Evolutionary conservation across 2,888 invertebrate genomes (phyloP).

Genomic region (Caenorhabditis macrosperma): DNA sequence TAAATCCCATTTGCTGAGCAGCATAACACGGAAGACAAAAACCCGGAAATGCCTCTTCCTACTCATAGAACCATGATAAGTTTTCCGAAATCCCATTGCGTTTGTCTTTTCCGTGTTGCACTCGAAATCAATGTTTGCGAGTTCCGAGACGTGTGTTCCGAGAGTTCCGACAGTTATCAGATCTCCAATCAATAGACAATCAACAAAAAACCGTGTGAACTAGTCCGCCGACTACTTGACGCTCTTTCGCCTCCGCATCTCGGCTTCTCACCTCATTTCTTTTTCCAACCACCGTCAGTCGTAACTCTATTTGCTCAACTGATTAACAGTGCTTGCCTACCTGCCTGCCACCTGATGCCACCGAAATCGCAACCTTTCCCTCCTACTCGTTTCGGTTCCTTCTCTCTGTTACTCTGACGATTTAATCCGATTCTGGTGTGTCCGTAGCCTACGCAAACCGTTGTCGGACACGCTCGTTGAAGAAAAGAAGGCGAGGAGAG

Average conservation of each 20-base stretch:
- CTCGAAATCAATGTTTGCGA: too few species aligned
- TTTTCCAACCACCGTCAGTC: conserved; percentile 30
- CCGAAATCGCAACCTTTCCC: conserved; percentile 36
- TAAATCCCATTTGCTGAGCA: background rate
- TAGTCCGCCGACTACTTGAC: conserved; percentile 45
- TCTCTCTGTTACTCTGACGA: conserved; percentile 22
- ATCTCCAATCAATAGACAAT: conserved; percentile 34
- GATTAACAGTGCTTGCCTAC: conserved; percentile 55
- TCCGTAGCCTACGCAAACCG: conserved; percentile 26
- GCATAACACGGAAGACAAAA: background rate
- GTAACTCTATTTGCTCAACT: conserved; percentile 53
- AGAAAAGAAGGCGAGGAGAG: background rate
- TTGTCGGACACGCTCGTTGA: conserved; percentile 2
- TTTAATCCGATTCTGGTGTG: conserved; percentile 32
- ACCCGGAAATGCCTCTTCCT: background rate
- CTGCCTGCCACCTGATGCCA: conserved; percentile 42
- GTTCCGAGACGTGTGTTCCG: too few species aligned
- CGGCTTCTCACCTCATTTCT: conserved; percentile 52
- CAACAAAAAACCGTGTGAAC: conserved; percentile 47
- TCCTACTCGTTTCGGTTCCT: conserved; percentile 31
- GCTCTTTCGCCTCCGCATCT: conserved; percentile 38
- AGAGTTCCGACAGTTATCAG: conserved; percentile 1
- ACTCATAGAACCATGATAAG: too few species aligned
- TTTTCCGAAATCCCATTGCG: too few species aligned
- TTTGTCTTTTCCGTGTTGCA: too few species aligned